phyloP scores from a whole-genome alignment of 1,140 invertebrate genomes.

The Aricia agestis region DNA sequence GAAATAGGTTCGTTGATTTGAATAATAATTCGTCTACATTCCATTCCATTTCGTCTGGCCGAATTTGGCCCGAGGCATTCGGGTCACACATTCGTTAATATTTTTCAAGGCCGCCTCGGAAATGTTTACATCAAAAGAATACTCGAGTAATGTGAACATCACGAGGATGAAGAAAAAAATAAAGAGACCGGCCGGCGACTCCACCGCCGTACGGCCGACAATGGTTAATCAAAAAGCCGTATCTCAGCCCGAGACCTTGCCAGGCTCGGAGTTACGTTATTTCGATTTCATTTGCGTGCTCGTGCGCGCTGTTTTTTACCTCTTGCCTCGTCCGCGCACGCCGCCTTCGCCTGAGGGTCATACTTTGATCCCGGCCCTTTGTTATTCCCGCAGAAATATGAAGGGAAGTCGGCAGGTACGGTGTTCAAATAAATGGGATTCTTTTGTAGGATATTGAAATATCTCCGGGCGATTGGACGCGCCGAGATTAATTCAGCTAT shows the following conservation, averaged over 20 bases:
- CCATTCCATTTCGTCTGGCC: not conserved
- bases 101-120: not conserved
- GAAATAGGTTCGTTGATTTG: not conserved
- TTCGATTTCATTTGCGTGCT: conserved; percentile 73
- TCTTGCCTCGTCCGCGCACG: conserved; percentile 44
- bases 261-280: conserved; percentile 54
- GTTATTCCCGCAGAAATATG: conserved; percentile 68
- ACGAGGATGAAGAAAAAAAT: conserved; percentile 42
- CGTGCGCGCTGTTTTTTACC: conserved; percentile 56
- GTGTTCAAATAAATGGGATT: conserved; percentile 55
- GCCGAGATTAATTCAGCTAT: conserved; percentile 55
- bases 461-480: conserved; percentile 53
- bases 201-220: conserved; percentile 47
- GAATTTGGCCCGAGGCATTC: not conserved
- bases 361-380: conserved; percentile 58
- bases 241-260: conserved; percentile 64
- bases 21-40: not conserved
- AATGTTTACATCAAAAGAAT: conserved; percentile 30
- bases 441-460: conserved; percentile 66
- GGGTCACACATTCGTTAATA: not conserved
- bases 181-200: conserved; percentile 44
- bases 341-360: conserved; percentile 54
- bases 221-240: conserved; percentile 70
- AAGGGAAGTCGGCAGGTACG: conserved; percentile 52
- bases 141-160: conserved; percentile 29